phyloP scores from a whole-genome alignment of 2,797 vertebrate genomes.

The Acipenser transmontanus region DNA sequence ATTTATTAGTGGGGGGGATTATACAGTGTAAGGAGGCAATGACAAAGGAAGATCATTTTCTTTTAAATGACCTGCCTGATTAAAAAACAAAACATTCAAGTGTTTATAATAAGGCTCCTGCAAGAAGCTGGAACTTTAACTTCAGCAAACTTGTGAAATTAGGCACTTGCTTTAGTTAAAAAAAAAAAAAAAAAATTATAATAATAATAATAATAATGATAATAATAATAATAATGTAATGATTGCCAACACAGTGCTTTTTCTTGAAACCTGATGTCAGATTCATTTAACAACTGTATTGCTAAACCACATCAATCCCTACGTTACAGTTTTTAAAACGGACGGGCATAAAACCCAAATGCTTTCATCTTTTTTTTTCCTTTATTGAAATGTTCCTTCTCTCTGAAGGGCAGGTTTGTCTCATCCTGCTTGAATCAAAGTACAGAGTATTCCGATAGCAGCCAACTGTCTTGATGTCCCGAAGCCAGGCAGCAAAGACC shows the following conservation, averaged over 20 bases:
- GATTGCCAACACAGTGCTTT: neutral
- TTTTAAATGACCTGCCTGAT: no score
- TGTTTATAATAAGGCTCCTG: no score
- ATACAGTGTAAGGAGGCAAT: no score
- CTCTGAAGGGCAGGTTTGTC: constrained; percentile 12
- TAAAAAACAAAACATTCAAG: no score
- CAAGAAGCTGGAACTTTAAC: no score
- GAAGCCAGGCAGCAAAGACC: neutral
- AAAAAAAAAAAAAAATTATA: neutral
- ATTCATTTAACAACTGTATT: constrained; percentile 8
- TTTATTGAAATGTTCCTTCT: constrained; percentile 8
- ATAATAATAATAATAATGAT: neutral
- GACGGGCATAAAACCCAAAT: constrained; percentile 9
- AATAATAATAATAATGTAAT: neutral
- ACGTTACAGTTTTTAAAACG: constrained; percentile 8
- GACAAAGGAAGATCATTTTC: no score
- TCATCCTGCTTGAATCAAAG: constrained; percentile 22
- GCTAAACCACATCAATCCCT: constrained; percentile 16
- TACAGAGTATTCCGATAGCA: constrained; percentile 9
- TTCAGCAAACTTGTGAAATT: no score
- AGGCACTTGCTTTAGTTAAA: neutral
- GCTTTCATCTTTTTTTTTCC: constrained; percentile 15
- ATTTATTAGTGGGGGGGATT: no score
- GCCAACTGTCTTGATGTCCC: constrained; percentile 4
- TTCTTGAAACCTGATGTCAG: neutral